Evolutionary conservation across 2,797 vertebrate genomes (phyloP), one percentile per base, ranked within the genome.

Genomic region (Xenopus petersii): DNA sequence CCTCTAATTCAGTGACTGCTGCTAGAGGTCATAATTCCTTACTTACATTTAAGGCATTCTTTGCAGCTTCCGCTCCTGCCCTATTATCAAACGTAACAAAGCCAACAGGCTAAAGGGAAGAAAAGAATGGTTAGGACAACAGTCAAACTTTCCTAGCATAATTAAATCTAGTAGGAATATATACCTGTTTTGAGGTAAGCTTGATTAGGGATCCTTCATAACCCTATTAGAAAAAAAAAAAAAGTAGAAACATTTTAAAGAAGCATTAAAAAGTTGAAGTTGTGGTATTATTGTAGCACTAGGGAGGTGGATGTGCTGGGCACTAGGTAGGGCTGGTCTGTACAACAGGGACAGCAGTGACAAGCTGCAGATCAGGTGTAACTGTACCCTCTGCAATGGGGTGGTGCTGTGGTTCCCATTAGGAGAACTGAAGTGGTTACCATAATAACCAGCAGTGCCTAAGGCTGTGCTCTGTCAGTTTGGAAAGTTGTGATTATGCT

Each of bases 121-220:
- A 7, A 46, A 79, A 16, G n/a, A 56, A 17, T 15, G 2, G 16
- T 56, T 56, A 56, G 16, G 2, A 51, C 21, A 21, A 51, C 12
- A 13, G 49, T 12, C 15, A 30, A 30, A 12, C 11, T 51, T 51
- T 51, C 49, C 36, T 4, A 13, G 49, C 15, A 15, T 51, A 51
- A 12, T 51, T 15, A 15, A 7, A 51, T 51, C 49, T 51, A 15
- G 36, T 6, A 42, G 36, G 36, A 42, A 42, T 42, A 1, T 85
- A 93, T 94, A 99, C 98, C 97, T 99, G 98, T 93, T 98, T 97
- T 81, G 98, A 98, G 51, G 96, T 99, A 89, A 99, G 93, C 89
- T 98, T 99, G 93, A 99, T 99, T 90, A 99, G 91, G 86, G 97
- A 99, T 81, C 98, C 98, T 93, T 99, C 98, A 89, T 99, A 99